A percentile compares a stretch with the other conserved stretches of the same genome.
Evolutionary conservation across 2,797 vertebrate genomes (phyloP).

Genomic region (Enteromius viviparus): DNA sequence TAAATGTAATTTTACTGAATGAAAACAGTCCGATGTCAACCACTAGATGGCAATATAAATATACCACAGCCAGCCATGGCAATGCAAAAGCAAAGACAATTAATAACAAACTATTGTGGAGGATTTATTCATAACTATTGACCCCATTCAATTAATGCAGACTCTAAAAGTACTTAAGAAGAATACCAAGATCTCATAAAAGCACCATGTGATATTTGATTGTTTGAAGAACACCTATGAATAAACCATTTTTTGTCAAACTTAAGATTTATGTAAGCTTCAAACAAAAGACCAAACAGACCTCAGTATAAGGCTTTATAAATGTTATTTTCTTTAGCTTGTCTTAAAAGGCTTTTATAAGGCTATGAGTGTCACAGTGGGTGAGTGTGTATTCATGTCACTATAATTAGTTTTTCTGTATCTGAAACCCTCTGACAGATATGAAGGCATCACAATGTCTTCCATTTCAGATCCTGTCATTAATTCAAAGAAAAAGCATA

Average conservation of each 20-base stretch:
- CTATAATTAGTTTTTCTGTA: conserved; percentile 22
- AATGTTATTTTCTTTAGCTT: neutral
- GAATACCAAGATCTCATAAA: neutral
- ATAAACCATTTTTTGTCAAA: neutral
- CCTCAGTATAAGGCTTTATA: neutral
- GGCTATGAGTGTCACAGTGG: conserved; percentile 3
- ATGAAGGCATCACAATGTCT: conserved; percentile 27
- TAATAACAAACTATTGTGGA: neutral
- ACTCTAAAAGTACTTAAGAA: neutral
- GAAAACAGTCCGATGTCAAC: neutral
- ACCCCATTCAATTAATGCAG: neutral
- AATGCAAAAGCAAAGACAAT: neutral
- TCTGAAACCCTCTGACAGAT: conserved; percentile 23
- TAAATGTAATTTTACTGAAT: neutral
- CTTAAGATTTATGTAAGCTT: neutral
- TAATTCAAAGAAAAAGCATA: conserved; percentile 28
- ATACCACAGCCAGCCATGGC: neutral
- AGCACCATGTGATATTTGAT: neutral
- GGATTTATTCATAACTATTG: conserved; percentile 2
- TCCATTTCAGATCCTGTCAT: conserved; percentile 18
- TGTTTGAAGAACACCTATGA: neutral
- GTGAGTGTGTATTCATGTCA: neutral
- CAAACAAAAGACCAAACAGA: neutral
- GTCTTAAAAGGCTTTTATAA: neutral
- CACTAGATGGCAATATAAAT: conserved; percentile 44